Percentiles rank a stretch among this genome's conserved stretches.
Evolutionary conservation across 2,113 vertebrate genomes (phyloP).

Genomic region (Nanorana parkeri): DNA sequence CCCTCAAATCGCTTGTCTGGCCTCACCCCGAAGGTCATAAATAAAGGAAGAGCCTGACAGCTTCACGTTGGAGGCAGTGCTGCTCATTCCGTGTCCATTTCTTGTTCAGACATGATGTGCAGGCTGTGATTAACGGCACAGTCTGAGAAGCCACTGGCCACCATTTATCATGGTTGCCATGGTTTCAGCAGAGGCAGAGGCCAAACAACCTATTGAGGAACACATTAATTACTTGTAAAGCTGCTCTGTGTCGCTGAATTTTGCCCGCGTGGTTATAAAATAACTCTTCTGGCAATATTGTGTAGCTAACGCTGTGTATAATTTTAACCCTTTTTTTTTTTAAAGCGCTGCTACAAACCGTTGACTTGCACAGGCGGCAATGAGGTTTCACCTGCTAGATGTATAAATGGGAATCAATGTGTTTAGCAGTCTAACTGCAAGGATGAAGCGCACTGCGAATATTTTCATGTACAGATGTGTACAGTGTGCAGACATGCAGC

Average conservation of each 20-base stretch:
- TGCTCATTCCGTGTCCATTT: conserved; percentile 15
- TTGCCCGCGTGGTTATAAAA: conserved; percentile 35
- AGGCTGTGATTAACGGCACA: conserved; percentile 11
- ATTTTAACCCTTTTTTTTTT: conserved; percentile 1
- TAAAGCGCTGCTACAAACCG: not conserved
- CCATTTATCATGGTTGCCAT: conserved; percentile 44
- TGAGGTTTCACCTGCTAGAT: not conserved
- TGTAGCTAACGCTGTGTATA: conserved; percentile 23
- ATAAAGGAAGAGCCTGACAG: not conserved
- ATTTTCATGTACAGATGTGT: not conserved
- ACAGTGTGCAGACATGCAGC: conserved; percentile 12
- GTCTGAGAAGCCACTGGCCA: conserved; percentile 17
- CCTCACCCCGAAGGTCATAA: not conserved
- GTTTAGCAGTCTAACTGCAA: conserved; percentile 1
- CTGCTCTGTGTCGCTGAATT: conserved; percentile 30
- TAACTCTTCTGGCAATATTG: conserved; percentile 22
- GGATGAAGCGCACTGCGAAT: conserved; percentile 26
- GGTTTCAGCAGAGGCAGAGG: conserved; percentile 19
- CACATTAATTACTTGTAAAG: conserved; percentile 36
- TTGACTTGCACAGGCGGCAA: not conserved
- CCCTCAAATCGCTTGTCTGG: too few relatives aligned
- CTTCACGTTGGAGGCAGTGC: not conserved
- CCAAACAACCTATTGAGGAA: conserved; percentile 20
- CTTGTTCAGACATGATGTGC: conserved; percentile 7
- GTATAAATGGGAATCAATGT: too few relatives aligned